Base-by-base conservation (phyloP, 92 coral and sea anemone species). In the Anthopleura xanthogrammica region DNA sequence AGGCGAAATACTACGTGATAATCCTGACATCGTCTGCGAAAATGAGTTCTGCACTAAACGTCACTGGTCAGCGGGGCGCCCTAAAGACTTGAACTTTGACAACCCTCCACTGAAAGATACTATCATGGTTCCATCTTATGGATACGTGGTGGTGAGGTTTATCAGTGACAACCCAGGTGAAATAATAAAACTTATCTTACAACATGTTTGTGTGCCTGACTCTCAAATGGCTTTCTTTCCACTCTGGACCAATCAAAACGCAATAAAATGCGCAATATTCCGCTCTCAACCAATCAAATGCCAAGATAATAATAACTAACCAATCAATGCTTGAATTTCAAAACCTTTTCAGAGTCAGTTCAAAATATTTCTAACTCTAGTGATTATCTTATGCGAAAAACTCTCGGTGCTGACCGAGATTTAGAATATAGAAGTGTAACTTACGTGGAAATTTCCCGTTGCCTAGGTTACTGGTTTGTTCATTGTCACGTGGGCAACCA, bases 401-500 rank as follows among this genome's bases (percentile, higher is more conserved):
- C 58, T 54, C 58, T 54, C 58, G 17, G 7, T 50, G 1, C 54
- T 50, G 54, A 50, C 54, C 54, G 36, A 50, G 0, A 50, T 6
- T 5, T 5, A 11, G 7, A 11, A 58, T 58, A 5, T 58, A 14
- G 2, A 5, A 16, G 42, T 11, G 19, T 40, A 19, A 20, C 13
- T 54, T 13, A 54, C 2, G 16, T 11, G 11, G 16, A 54, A 14
- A 11, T 64, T 16, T 70, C 16, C 1, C 60, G 68, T 24, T 81
- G 22, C 84, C 77, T 36, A 81, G 95, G 95, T 60, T 91, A 84
- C 83, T 91, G 95, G 92, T 84, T 89, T 55, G 83, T 91, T 42
- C 95, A 92, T 83, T 92, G 95, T 83, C 95, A 92, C 88, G 88
- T 89, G 70, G 95, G 90, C 16, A 42, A 76, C 40, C 95, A 91